Conservation (phyloP, 1,140 invertebrate species). For the Drosophila paulistorum region DNA sequence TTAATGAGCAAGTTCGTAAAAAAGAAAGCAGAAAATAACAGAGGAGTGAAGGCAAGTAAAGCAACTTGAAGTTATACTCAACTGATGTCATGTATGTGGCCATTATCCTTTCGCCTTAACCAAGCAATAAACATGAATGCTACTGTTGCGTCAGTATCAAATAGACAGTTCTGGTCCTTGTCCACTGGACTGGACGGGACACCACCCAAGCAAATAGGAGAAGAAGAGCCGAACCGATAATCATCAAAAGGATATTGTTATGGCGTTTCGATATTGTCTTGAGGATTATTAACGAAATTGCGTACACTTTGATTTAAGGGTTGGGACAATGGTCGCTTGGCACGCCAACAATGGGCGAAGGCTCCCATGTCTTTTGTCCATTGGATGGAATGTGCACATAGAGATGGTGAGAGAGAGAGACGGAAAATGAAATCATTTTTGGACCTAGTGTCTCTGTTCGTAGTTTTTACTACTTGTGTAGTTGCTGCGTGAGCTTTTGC, state of each 20-base stretch:
- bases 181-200: not conserved
- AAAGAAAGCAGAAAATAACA: conserved; percentile 1
- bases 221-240: conserved; percentile 66
- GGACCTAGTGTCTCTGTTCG: conserved; percentile 24
- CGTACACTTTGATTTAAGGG: conserved; percentile 81
- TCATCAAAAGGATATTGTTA: conserved; percentile 83
- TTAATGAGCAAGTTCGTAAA: conserved; percentile 21
- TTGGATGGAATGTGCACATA: conserved; percentile 12
- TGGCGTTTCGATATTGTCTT: conserved; percentile 80
- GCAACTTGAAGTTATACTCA: conserved; percentile 19
- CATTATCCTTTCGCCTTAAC: conserved; percentile 70
- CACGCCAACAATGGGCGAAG: conserved; percentile 60
- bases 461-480: conserved; percentile 65
- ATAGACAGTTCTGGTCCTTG: conserved; percentile 44
- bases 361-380: conserved; percentile 22
- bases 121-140: conserved; percentile 71
- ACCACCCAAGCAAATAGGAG: conserved; percentile 30
- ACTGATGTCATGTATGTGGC: conserved; percentile 20
- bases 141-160: conserved; percentile 54
- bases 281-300: conserved; percentile 82
- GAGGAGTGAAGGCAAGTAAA: conserved; percentile 9
- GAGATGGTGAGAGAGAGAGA: too few species aligned
- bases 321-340: conserved; percentile 67
- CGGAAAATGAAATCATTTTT: conserved; percentile 70
- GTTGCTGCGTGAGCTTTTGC: conserved; percentile 67